Conservation (phyloP, 2,113 vertebrate species). For the Nothobranchius kuhntae region DNA sequence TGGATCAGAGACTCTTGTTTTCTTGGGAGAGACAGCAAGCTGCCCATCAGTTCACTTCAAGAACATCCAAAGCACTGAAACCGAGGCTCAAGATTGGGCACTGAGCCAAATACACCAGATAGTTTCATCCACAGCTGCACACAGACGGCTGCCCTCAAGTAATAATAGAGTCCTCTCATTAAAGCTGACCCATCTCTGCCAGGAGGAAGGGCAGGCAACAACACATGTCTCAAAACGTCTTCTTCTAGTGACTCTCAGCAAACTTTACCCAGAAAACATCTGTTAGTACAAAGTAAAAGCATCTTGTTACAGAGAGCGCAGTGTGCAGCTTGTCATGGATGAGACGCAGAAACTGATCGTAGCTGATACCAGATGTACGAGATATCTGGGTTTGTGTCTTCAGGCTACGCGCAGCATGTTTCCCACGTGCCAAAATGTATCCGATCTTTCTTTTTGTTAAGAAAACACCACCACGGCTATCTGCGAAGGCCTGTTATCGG, state of each 20-base stretch:
- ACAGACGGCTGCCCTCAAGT: conserved; percentile 57
- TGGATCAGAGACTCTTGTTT: conserved; percentile 52
- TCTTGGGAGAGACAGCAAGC: conserved; percentile 56
- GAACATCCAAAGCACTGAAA: conserved; percentile 57
- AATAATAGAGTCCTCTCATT: conserved; percentile 78
- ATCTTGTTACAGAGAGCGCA: conserved; percentile 19
- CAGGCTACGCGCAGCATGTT: conserved; percentile 45
- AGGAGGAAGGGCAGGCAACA: conserved; percentile 36
- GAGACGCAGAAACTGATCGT: conserved; percentile 49
- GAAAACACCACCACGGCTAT: conserved; percentile 19
- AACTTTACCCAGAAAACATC: not conserved
- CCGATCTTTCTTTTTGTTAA: conserved; percentile 34
- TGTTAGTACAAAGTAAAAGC: not conserved
- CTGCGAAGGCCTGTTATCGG: conserved; percentile 18
- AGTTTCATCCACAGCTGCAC: conserved; percentile 80
- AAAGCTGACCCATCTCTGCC: conserved; percentile 56
- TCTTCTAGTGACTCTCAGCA: conserved; percentile 13
- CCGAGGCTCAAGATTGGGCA: conserved; percentile 47
- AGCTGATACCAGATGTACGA: conserved; percentile 54
- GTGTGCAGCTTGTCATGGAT: conserved; percentile 31
- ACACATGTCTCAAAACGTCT: conserved; percentile 3
- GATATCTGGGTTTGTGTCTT: conserved; percentile 45
- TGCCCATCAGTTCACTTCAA: conserved; percentile 70
- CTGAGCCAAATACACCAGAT: conserved; percentile 72
- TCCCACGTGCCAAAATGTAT: conserved; percentile 54